These are phyloP conservation scores for Temnothorax ravouxi DNA, from an alignment of 2,888 invertebrate genomes.

Conservation along the genomic window DNA sequence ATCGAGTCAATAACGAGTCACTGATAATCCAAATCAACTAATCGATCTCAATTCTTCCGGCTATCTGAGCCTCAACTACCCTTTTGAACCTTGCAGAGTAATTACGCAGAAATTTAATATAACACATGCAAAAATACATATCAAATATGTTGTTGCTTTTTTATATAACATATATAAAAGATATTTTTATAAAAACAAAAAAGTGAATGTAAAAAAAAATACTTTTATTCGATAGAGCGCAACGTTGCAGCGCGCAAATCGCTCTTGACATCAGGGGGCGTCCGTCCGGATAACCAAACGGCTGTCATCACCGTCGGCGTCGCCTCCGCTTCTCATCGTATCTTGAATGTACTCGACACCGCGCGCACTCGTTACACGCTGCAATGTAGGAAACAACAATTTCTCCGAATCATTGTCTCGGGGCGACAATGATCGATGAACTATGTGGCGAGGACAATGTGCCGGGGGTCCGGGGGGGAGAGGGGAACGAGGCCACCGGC, in stretches of 20 bases:
- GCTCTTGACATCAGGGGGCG: conserved; percentile 1
- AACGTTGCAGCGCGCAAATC: not conserved
- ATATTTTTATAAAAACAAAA: conserved; percentile 3
- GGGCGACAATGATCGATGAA: conserved; percentile 74
- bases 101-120: conserved; percentile 8
- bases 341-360: conserved; percentile 29
- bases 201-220: conserved; percentile 6
- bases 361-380: conserved; percentile 42
- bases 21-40: conserved; percentile 36
- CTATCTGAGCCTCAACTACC: not conserved
- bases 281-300: conserved; percentile 6
- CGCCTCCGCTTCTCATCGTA: conserved; percentile 1
- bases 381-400: conserved; percentile 52
- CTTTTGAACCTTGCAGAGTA: not conserved
- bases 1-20: conserved; percentile 22
- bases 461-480: conserved; percentile 11
- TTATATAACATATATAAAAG: not conserved
- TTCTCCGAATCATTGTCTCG: conserved; percentile 58
- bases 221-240: conserved; percentile 17
- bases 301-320: conserved; percentile 7
- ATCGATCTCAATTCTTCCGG: conserved; percentile 29
- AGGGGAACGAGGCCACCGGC: conserved; percentile 8
- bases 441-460: conserved; percentile 61
- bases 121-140: not conserved
- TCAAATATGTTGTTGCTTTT: not conserved